Evolutionary conservation across 2,888 invertebrate genomes (phyloP).

Genomic region (Girardia tigrina): DNA sequence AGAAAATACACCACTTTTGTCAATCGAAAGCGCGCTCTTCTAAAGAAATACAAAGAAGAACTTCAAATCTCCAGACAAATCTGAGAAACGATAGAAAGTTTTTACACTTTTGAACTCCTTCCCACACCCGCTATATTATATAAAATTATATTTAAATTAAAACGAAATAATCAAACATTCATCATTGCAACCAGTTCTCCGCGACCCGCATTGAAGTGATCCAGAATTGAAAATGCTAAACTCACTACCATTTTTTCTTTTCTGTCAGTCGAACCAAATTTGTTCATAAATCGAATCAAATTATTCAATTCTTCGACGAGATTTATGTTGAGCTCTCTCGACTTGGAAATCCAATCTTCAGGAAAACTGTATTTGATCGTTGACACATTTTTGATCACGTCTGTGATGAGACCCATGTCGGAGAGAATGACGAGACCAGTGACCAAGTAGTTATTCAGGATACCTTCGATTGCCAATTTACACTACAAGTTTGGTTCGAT

Average conservation of each 20-base stretch:
- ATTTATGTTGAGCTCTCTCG: neutral
- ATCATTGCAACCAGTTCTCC: neutral
- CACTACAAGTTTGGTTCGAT: neutral
- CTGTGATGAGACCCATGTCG: neutral
- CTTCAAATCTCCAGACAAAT: no score
- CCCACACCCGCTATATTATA: no score
- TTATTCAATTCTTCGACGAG: neutral
- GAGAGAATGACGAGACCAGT: neutral
- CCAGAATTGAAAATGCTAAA: neutral
- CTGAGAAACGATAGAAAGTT: no score
- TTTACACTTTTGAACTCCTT: no score
- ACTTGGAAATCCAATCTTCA: neutral
- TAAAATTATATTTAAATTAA: no score
- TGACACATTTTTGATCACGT: neutral
- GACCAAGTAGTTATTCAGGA: neutral
- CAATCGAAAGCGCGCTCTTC: no score
- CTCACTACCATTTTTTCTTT: neutral
- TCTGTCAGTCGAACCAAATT: neutral
- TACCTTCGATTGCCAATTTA: neutral
- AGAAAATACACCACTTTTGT: no score
- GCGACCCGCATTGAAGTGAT: neutral
- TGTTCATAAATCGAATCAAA: neutral
- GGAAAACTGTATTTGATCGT: constrained; percentile 1
- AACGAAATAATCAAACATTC: no score
- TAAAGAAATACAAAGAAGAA: no score